Conservation (phyloP, 2,113 vertebrate genomes). For the Turdus rufiventris region DNA sequence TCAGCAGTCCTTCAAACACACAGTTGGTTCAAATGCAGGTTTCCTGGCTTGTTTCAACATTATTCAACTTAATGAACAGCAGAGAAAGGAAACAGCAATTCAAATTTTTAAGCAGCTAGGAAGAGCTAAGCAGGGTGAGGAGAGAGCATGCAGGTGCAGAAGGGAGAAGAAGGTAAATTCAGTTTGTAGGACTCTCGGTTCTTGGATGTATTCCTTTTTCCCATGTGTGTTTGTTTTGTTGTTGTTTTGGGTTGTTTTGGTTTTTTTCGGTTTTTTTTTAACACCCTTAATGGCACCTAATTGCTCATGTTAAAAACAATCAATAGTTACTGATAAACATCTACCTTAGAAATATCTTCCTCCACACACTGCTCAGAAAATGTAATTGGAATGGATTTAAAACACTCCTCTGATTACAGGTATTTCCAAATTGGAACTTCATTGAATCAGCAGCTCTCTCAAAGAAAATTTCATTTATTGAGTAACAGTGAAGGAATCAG, state of each 20-base stretch:
- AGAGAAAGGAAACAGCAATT: background rate
- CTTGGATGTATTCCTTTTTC: background rate
- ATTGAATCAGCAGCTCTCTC: background rate
- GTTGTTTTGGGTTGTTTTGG: no score
- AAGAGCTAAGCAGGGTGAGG: background rate
- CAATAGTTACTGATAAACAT: background rate
- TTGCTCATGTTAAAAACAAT: background rate
- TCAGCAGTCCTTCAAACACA: background rate
- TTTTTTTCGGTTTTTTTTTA: background rate
- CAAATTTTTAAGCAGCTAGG: background rate
- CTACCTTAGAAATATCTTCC: background rate
- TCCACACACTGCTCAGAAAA: background rate
- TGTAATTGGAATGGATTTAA: background rate
- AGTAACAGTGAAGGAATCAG: background rate
- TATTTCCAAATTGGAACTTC: background rate
- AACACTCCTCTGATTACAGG: background rate
- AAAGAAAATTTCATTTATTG: background rate
- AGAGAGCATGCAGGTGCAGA: background rate
- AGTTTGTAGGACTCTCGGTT: background rate
- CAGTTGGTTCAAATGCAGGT: background rate
- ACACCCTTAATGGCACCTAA: background rate
- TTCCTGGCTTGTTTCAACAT: background rate
- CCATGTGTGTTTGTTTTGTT: no score
- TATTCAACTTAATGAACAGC: background rate
- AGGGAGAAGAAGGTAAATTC: background rate